Percentiles rank a stretch among this genome's conserved stretches.
These are phyloP conservation scores for Gastrophryne carolinensis DNA, from an alignment of 2,797 vertebrate species.

Conservation along the genomic window DNA sequence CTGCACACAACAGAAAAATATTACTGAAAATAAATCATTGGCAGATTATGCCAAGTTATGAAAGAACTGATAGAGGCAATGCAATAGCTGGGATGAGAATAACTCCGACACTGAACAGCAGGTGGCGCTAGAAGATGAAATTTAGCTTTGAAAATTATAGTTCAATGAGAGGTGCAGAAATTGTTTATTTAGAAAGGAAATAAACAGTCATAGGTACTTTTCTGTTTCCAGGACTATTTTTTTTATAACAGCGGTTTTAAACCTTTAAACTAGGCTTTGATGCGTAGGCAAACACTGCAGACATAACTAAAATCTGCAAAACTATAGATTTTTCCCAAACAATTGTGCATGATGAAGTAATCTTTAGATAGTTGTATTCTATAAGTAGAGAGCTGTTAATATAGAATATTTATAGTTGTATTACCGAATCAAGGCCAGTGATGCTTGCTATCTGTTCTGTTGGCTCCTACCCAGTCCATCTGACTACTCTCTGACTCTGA, in stretches of 20 bases:
- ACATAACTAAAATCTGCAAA: not conserved
- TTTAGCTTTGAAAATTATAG: not conserved
- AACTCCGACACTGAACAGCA: not conserved
- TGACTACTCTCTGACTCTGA: too few species aligned
- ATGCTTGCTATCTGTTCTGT: too few species aligned
- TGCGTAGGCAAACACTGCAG: not conserved
- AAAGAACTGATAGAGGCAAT: not conserved
- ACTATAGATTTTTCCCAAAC: not conserved
- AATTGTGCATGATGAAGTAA: not conserved
- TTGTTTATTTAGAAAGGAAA: not conserved
- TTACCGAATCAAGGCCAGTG: too few species aligned
- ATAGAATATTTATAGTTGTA: too few species aligned
- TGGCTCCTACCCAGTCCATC: too few species aligned
- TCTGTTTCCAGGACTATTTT: not conserved
- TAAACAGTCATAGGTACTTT: not conserved
- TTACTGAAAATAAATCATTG: too few species aligned
- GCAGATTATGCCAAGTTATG: too few species aligned
- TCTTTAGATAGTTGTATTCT: too few species aligned
- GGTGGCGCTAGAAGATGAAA: not conserved
- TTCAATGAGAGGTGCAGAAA: not conserved
- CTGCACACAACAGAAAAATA: too few species aligned
- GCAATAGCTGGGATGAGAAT: not conserved
- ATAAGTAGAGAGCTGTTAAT: too few species aligned
- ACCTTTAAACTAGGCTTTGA: not conserved
- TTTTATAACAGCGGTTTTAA: not conserved